Conservation (phyloP, 2,797 vertebrate genomes). For the Triplophysa bombifrons region DNA sequence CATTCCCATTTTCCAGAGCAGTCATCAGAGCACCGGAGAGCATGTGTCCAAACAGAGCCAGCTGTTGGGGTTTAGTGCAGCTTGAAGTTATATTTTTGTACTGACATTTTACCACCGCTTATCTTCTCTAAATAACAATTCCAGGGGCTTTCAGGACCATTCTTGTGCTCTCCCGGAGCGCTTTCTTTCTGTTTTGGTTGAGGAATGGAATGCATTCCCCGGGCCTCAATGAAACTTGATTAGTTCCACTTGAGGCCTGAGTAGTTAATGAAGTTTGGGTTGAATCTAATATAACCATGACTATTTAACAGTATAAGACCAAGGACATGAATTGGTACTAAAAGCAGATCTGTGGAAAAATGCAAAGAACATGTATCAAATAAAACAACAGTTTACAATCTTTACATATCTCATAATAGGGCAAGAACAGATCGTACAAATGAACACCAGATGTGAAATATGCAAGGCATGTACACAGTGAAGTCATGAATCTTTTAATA, state of each 20-base stretch:
- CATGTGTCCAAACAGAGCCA: constrained; percentile 39
- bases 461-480: neutral
- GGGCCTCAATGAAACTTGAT: constrained; percentile 36
- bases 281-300: constrained; percentile 39
- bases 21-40: constrained; percentile 3
- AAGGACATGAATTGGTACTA: neutral
- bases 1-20: constrained; percentile 21
- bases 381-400: constrained; percentile 3
- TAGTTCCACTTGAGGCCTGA: constrained; percentile 45
- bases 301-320: constrained; percentile 9
- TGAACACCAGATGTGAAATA: constrained; percentile 5
- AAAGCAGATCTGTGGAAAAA: constrained; percentile 1
- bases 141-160: constrained; percentile 23
- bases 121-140: constrained; percentile 18
- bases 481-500: neutral
- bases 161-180: constrained; percentile 20
- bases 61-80: constrained; percentile 30
- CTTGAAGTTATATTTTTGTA: constrained; percentile 26
- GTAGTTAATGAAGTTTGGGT: constrained; percentile 42
- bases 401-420: constrained; percentile 5
- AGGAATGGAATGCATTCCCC: constrained; percentile 26
- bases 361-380: neutral
- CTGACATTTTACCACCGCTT: constrained; percentile 17
- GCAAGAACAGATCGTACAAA: neutral
- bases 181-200: constrained; percentile 36